These are phyloP conservation scores for Monoplex corrugatus DNA, from an alignment of 2,888 invertebrate species.

Conservation along the genomic window DNA sequence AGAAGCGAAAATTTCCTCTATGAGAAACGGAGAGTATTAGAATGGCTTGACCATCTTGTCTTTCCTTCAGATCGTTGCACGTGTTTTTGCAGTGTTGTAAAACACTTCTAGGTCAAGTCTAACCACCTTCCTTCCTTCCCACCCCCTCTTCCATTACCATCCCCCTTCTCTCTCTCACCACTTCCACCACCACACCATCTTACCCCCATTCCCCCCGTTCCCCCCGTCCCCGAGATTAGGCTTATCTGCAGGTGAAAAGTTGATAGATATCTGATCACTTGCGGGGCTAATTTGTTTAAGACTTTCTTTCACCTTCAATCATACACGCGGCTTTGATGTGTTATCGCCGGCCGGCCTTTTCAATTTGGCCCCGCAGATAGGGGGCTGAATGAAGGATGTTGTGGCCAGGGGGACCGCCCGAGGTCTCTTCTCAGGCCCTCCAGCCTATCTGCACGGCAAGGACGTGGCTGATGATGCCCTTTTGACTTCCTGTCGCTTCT, in stretches of 20 bases:
- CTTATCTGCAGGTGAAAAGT: slow-evolving; percentile 39
- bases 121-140: too few relatives aligned
- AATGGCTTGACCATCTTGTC: too few relatives aligned
- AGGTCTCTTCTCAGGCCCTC: not conserved
- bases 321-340: slow-evolving; percentile 8
- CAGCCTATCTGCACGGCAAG: not conserved
- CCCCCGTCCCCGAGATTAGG: too few relatives aligned
- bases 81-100: too few relatives aligned
- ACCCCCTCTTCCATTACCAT: too few relatives aligned
- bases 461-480: slow-evolving; percentile 8
- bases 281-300: slow-evolving; percentile 37
- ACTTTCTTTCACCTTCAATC: slow-evolving; percentile 42
- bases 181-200: too few relatives aligned
- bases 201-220: too few relatives aligned
- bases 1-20: too few relatives aligned
- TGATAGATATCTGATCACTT: slow-evolving; percentile 27
- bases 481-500: slow-evolving; percentile 24
- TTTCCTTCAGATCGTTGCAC: too few relatives aligned
- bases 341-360: slow-evolving; percentile 8
- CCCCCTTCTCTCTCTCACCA: not conserved
- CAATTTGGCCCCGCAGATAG: slow-evolving; percentile 29
- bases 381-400: not conserved
- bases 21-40: too few relatives aligned
- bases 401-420: not conserved
- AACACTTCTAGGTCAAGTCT: too few relatives aligned